Base-by-base conservation (phyloP, 2,113 vertebrate species). In the Ia io region DNA sequence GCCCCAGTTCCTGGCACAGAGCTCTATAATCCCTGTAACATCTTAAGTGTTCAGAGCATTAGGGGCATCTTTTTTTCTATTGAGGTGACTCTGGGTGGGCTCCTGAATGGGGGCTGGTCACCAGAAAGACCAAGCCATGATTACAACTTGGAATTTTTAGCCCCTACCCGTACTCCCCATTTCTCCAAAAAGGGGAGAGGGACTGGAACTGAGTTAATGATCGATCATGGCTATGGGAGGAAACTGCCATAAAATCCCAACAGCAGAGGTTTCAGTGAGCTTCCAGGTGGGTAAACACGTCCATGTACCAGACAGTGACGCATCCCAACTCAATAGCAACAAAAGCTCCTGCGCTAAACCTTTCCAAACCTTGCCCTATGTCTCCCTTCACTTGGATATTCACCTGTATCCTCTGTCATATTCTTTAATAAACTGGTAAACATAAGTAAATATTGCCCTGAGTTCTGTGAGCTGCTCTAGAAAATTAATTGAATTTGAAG, bases 341-440 rank as follows among this genome's bases (percentile, higher is more conserved):
- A 79, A 23, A 71, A 35, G n/a, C 18, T 35, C 40, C 63, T 6
- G 0, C 0, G 0, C 22, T 1, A 28, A 14, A 37, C 28, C 10
- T 28, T 49, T 20, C 30, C 47, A 56, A 74, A 69, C 61, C 63
- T 16, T 32, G 14, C 22, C 49, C 61, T 9, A 8, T 59, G 30
- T 44, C 9, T 30, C 30, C 70, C 40, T 73, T 51, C 42, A 51
- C 63, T 18, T 3, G 22, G n/a, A 14, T n/a, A 11, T 20, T 84
- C 83, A 47, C 23, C 65, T 63, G 40, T 71, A 79, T 49, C n/a
- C n/a, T 93, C n/a, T 73, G 49, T 40, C 53, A 73, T 35, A 35
- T 17, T 23, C 53, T 73, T 63, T 51, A 32, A 76, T 56, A 80
- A 88, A 63, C 2, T 61, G 10, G 20, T 32, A 71, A 73, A 79